Evolutionary conservation across 2,113 vertebrate genomes (phyloP), one percentile per base, ranked within the genome.

Genomic region (Sigmodon hispidus): DNA sequence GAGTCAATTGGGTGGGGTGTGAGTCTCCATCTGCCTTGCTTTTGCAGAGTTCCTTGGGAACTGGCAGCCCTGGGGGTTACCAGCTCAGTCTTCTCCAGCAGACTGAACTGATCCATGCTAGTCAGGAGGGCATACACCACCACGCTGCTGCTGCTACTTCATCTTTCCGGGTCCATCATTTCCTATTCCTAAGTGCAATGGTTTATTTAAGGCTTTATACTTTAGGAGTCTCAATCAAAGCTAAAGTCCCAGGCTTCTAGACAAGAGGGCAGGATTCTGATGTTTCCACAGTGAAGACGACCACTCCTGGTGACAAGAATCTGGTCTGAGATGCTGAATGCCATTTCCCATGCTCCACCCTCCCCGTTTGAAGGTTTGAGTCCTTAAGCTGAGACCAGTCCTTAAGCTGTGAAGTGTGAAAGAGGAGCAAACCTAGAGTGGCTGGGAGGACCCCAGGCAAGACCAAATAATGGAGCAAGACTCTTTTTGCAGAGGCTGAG

Each of bases 81-180:
- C 55, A 52, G 55, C 77, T 85, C 89, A 57, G 90, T 91, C 43
- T 40, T 81, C 73, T 57, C 61, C 36, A 94, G 43, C 76, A n/a
- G 93, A 81, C 52, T 12, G 43, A 59, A 50, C n/a, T n/a, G n/a
- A n/a, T 94, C 70, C 72, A 4, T 24, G 92, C 12, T 16, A 81
- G 69, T 83, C 90, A 63, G 34, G 50, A 87, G 92, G 88, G 48
- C 85, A 77, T 34, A 22, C 93, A 40, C 0, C 70, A 40, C 95
- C 48, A 36, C 0, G 7, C n/a, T 19, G 81, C 73, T 1, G 70
- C 72, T 22, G 24, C n/a, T 43, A 55, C 81, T 88, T 50, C 80
- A 52, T 89, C 96, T 93, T 93, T 61, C 40, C 61, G 0, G 9
- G 65, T 50, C 81, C 61, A 50, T 70, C 7, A 40, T n/a, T 52